Base-by-base conservation (phyloP, 2,888 invertebrate species). In the Dromius quadrimaculatus region DNA sequence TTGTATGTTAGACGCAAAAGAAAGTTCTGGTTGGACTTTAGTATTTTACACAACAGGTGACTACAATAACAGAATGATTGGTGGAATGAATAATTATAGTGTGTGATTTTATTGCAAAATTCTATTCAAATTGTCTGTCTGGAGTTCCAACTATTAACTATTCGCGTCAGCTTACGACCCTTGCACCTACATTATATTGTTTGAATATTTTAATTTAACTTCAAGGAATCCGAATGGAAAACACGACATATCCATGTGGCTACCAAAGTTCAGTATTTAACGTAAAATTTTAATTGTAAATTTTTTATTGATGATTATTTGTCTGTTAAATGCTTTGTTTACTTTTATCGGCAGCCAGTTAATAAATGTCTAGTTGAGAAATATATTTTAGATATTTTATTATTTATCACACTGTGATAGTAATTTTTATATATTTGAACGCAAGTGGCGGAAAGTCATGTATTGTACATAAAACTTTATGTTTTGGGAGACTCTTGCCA, bases 111-210 rank as follows among this genome's bases (percentile, higher is more conserved):
- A 36, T 36, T 34, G 36, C 17, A n/a, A 11, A 59, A 19, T 59
- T 19, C 4, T 59, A 59, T 59, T 34, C 23, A 36, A 36, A 59
- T 57, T 57, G 59, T 0, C 34, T 20, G 59, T 59, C 59, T 59
- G 20, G 11, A 17, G 2, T 36, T 2, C 36, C 20, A 59, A 36
- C 34, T 36, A n/a, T n/a, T n/a, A n/a, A 36, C 5, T 17, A 19
- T n/a, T 54, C 5, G 1, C 50, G 50, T 54, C 28, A 54, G 8
- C 17, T 54, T 54, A 28, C 28, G 50, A 54, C 50, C 50, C 28
- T 54, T 54, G 50, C 23, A 32, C 50, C 28, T 6, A 15, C 8
- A 54, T 54, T 28, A n/a, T n/a, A 15, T 54, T 54, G 5, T 6
- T 23, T 23, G 17, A 54, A 54, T 54, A 54, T 54, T 54, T 54